phyloP scores from a whole-genome alignment of 1,140 invertebrate genomes.

The Drosophila tristis region DNA sequence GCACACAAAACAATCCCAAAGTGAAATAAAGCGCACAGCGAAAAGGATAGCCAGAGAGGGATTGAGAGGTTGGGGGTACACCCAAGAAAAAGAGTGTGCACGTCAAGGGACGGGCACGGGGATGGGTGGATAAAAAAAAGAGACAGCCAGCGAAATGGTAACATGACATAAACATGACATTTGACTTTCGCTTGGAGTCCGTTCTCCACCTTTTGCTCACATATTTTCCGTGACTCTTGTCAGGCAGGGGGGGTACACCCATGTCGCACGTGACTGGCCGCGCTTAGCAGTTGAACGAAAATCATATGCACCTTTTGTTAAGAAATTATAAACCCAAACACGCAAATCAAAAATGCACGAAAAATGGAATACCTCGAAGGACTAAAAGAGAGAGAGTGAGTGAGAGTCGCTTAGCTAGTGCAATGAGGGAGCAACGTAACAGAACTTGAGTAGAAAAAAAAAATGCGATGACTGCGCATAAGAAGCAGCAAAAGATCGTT shows the following conservation, averaged over 20 bases:
- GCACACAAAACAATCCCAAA: slow-evolving; percentile 48
- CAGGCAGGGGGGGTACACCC: not conserved
- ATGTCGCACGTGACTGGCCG: slow-evolving; percentile 68
- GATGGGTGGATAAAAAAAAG: not conserved
- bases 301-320: slow-evolving; percentile 81
- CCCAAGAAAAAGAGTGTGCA: slow-evolving; percentile 33
- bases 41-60: too few species aligned
- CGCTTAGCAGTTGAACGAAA: slow-evolving; percentile 65
- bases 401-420: too few species aligned
- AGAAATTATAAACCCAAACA: slow-evolving; percentile 76
- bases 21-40: slow-evolving; percentile 60
- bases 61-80: not conserved
- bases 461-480: not conserved
- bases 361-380: slow-evolving; percentile 15
- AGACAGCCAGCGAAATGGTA: slow-evolving; percentile 53
- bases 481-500: too few species aligned
- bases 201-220: not conserved
- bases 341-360: slow-evolving; percentile 79
- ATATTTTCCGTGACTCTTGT: slow-evolving; percentile 23
- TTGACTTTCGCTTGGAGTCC: slow-evolving; percentile 65
- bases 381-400: not conserved
- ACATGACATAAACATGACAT: slow-evolving; percentile 83
- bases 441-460: too few species aligned
- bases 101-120: not conserved
- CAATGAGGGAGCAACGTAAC: too few species aligned